Evolutionary conservation across 2,113 vertebrate genomes (phyloP), one percentile per base, ranked within the genome.

Genomic region (Psilopsiagon aymara): DNA sequence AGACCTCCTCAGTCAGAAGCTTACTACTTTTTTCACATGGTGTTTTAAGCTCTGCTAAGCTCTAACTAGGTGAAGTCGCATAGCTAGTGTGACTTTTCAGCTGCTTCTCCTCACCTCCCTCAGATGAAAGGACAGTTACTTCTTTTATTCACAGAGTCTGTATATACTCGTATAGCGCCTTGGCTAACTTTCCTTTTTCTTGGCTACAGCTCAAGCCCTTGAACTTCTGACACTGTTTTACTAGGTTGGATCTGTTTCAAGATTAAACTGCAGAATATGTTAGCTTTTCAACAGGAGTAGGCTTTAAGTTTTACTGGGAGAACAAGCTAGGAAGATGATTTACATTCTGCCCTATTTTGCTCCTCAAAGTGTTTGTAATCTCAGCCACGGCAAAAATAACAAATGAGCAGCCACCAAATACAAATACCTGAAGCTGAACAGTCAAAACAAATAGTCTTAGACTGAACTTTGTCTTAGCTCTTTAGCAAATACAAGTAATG

Each of bases 121-220:
- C 13, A 8, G 37, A 33, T 68, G 35, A 62, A 91, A 85, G 78
- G 17, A 39, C 41, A 76, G 62, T 28, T 55, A 23, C 13, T 74
- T 29, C 18, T 84, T 68, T 85, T 62, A 41, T 64, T 64, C 73
- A 35, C 49, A 76, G 64, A 19, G 24, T 33, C 53, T 60, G 33
- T 28, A 8, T 23, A 63, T 21, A 7, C 47, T 84, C 37, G 15
- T n/a, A 8, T 28, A 47, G 24, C 44, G 82, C 85, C 62, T 86
- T 93, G 82, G 75, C 82, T 91, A 60, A 28, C 63, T 90, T 87
- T 69, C 35, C 62, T 80, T 90, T 86, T 83, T 39, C 63, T 95
- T 96, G 95, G 90, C 94, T 82, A 41, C 52, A 62, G 44, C 91
- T 96, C 96, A 96, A 92, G 64, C 62, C 93, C 93, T 95, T 95